phyloP scores from a whole-genome alignment of 2,797 vertebrate species.

The Anniella stebbinsi region DNA sequence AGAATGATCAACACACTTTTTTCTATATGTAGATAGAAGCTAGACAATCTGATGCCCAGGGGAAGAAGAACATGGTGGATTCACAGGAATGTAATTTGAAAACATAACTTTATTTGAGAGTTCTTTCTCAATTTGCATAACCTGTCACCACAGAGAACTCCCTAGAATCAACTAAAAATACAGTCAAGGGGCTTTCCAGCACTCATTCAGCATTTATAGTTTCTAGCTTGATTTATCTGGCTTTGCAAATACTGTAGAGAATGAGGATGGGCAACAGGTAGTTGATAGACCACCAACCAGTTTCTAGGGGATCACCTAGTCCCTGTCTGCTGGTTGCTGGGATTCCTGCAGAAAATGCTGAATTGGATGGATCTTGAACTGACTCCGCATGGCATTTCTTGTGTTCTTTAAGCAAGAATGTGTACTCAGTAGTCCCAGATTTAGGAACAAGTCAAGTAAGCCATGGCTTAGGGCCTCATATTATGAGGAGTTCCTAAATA shows the following conservation, averaged over 20 bases:
- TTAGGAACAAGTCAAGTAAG: no score
- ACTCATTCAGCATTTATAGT: slow-evolving; percentile 54
- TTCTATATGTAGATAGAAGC: neutral
- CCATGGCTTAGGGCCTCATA: no score
- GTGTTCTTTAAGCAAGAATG: neutral
- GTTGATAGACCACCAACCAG: neutral
- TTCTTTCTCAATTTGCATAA: slow-evolving; percentile 67
- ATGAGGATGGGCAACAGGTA: neutral
- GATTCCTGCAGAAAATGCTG: neutral
- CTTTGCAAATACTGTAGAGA: slow-evolving; percentile 21
- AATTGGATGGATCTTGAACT: neutral
- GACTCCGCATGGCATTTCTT: neutral
- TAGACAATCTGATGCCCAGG: neutral
- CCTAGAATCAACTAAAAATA: slow-evolving; percentile 70
- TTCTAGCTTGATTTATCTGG: slow-evolving; percentile 36
- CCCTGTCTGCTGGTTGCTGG: neutral
- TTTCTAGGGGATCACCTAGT: neutral
- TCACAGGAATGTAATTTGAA: slow-evolving; percentile 15
- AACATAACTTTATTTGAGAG: slow-evolving; percentile 45
- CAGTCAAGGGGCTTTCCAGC: slow-evolving; percentile 68
- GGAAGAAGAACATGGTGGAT: slow-evolving; percentile 41
- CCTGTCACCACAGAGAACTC: slow-evolving; percentile 64
- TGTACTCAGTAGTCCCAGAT: no score
- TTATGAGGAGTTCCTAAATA: no score
- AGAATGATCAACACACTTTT: neutral